Conservation (phyloP, 2,113 vertebrate species). For the Pterocles burchelli region DNA sequence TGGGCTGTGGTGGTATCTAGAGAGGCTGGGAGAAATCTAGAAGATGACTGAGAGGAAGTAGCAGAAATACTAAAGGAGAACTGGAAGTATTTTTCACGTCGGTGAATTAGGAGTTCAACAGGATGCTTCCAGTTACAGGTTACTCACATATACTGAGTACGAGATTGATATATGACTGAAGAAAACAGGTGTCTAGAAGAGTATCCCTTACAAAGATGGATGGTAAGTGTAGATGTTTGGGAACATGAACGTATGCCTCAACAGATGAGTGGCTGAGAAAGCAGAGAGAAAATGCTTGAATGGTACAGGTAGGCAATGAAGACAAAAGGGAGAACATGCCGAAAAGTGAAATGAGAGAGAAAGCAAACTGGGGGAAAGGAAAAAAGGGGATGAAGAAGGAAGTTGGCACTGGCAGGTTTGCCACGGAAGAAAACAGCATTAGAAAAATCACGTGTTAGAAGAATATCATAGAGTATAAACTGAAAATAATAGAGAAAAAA, state of each 20-base stretch:
- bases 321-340: neutral
- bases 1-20: neutral
- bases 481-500: neutral
- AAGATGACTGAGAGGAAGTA: neutral
- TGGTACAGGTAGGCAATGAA: neutral
- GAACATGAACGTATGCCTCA: neutral
- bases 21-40: neutral
- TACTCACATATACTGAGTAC: neutral
- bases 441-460: neutral
- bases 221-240: neutral
- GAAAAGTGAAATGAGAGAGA: neutral
- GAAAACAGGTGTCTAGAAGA: neutral
- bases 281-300: neutral
- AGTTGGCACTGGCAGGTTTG: neutral
- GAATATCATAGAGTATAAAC: neutral
- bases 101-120: neutral
- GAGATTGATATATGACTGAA: neutral
- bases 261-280: neutral
- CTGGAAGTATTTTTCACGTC: rapidly evolving
- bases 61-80: neutral
- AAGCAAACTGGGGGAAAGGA: neutral
- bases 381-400: neutral
- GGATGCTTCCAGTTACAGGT: neutral
- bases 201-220: neutral
- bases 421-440: neutral